A percentile compares a stretch with the other conserved stretches of the same genome.
Evolutionary conservation across 2,797 vertebrate species (phyloP).

Genomic region (Coreius guichenoti): DNA sequence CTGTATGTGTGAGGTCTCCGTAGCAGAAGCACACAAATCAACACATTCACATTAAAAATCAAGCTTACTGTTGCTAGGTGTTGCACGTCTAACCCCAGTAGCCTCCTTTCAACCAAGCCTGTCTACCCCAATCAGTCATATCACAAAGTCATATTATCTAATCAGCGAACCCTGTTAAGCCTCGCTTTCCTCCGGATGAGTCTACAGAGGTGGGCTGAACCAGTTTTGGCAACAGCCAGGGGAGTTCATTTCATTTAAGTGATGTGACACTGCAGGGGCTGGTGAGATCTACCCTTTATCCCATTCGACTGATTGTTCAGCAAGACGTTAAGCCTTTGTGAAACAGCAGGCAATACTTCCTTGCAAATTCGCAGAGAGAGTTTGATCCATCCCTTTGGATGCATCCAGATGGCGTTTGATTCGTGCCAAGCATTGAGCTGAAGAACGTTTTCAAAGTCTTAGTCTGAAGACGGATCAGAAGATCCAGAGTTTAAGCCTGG

Average conservation of each 20-base stretch:
- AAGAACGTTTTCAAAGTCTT: constrained; percentile 32
- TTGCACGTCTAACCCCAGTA: constrained; percentile 20
- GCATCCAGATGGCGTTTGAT: constrained; percentile 46
- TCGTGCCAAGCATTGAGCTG: constrained; percentile 25
- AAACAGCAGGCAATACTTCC: constrained; percentile 28
- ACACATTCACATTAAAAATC: constrained; percentile 20
- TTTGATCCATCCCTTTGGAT: constrained; percentile 24
- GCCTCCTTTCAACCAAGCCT: constrained; percentile 6
- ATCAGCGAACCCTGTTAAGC: constrained; percentile 30
- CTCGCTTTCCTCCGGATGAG: constrained; percentile 36
- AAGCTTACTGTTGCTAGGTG: constrained; percentile 28
- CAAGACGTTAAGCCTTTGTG: constrained; percentile 13
- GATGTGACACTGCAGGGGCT: constrained; percentile 3
- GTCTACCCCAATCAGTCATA: constrained; percentile 36
- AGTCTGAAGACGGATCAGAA: constrained; percentile 22
- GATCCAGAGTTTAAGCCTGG: constrained; percentile 19
- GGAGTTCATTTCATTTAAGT: constrained; percentile 56
- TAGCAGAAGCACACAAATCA: not conserved
- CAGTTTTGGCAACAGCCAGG: not conserved
- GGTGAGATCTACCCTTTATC: constrained; percentile 14
- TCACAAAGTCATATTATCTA: constrained; percentile 48
- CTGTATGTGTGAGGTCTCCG: not conserved
- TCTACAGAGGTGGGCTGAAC: constrained; percentile 32
- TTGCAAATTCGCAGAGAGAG: constrained; percentile 27
- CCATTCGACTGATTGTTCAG: constrained; percentile 7